phyloP scores from a whole-genome alignment of 2,797 vertebrate species.

The Chloroceryle inda region DNA sequence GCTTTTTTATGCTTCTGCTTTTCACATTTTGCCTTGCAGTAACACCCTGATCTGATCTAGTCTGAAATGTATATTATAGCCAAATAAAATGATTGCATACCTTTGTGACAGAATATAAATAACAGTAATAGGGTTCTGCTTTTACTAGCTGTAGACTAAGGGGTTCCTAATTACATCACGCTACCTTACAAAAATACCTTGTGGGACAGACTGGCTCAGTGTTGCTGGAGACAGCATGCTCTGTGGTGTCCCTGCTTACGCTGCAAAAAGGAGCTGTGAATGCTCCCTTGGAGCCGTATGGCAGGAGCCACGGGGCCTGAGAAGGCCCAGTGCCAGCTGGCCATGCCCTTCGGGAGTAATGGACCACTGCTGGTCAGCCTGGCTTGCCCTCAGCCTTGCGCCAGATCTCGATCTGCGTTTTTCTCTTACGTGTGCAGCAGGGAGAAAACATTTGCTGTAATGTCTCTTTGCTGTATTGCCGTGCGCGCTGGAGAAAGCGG shows the following conservation, averaged over 20 bases:
- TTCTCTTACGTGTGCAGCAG: neutral
- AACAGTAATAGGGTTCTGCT: neutral
- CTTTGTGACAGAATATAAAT: neutral
- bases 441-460: neutral
- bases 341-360: neutral
- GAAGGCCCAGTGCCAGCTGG: neutral
- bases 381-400: neutral
- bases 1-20: neutral
- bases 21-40: neutral
- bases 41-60: neutral
- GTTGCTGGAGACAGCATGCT: neutral
- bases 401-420: neutral
- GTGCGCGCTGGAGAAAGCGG: rapidly evolving
- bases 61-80: neutral
- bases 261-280: neutral
- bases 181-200: neutral
- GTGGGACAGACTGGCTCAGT: neutral
- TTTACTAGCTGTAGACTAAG: neutral
- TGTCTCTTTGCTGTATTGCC: neutral
- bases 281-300: neutral
- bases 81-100: neutral
- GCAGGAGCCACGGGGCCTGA: neutral
- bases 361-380: neutral
- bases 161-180: neutral
- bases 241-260: neutral